phyloP scores from a whole-genome alignment of 2,888 invertebrate species.

The Argyresthia goedartella region DNA sequence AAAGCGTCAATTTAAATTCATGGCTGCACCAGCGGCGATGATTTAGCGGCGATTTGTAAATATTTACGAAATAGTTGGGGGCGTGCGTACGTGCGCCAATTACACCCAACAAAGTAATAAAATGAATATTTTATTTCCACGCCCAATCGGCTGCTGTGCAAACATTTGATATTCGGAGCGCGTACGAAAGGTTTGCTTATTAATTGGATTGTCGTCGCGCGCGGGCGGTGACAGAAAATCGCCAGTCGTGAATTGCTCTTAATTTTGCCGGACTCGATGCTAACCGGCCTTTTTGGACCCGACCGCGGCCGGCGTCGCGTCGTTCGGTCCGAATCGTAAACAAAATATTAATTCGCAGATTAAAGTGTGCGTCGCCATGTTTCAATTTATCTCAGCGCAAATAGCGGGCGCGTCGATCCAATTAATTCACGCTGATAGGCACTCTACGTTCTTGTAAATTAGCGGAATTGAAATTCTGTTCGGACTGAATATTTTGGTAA shows the following conservation, averaged over 20 bases:
- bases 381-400: background rate
- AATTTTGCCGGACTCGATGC: constrained; percentile 39
- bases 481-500: background rate
- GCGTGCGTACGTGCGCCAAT: constrained; percentile 24
- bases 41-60: constrained; percentile 7
- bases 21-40: background rate
- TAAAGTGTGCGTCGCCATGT: constrained; percentile 8
- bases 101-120: constrained; percentile 41
- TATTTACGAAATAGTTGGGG: constrained; percentile 7
- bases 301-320: constrained; percentile 22
- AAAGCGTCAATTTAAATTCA: constrained; percentile 1
- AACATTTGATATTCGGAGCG: constrained; percentile 60
- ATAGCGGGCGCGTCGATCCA: background rate
- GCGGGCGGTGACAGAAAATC: constrained; percentile 37
- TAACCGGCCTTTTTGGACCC: constrained; percentile 27
- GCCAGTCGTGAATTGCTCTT: constrained; percentile 50
- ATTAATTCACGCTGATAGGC: background rate
- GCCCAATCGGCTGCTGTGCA: constrained; percentile 36
- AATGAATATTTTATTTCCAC: constrained; percentile 59
- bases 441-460: background rate
- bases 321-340: constrained; percentile 38
- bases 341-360: constrained; percentile 26
- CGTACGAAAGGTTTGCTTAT: constrained; percentile 60
- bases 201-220: constrained; percentile 56
- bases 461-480: background rate